A percentile compares a stretch with the other conserved stretches of the same genome.
Conservation (phyloP, 2,113 vertebrate species). For the Poecilia latipinna region DNA sequence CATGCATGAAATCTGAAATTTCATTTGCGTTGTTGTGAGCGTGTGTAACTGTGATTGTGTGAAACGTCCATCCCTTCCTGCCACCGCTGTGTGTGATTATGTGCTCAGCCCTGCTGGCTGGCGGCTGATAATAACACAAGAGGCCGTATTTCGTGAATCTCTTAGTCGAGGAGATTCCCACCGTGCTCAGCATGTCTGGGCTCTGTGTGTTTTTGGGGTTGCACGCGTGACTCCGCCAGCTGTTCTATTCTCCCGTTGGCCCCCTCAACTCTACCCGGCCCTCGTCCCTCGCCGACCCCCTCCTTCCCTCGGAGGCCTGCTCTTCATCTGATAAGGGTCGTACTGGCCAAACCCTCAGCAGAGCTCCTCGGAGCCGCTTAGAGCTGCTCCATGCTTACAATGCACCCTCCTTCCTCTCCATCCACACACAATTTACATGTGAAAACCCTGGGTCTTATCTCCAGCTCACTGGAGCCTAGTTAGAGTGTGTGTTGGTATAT, state of each 20-base stretch:
- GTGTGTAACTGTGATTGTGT: conserved; percentile 42
- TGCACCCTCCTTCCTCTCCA: conserved; percentile 59
- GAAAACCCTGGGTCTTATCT: conserved; percentile 80
- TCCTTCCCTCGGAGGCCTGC: conserved; percentile 72
- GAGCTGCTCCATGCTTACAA: conserved; percentile 64
- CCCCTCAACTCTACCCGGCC: conserved; percentile 61
- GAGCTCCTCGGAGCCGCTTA: conserved; percentile 63
- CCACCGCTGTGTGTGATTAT: conserved; percentile 68
- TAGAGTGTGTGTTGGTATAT: conserved; percentile 31
- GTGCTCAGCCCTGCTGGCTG: conserved; percentile 73
- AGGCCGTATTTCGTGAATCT: conserved; percentile 73
- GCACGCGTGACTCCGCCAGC: conserved; percentile 81
- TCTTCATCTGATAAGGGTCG: conserved; percentile 81
- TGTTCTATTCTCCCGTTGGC: conserved; percentile 76
- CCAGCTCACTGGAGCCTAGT: conserved; percentile 69
- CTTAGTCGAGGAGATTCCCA: conserved; percentile 75
- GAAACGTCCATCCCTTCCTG: conserved; percentile 31
- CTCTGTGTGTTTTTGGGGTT: conserved; percentile 77
- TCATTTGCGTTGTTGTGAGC: conserved; percentile 41
- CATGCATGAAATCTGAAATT: conserved; percentile 69
- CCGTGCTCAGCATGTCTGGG: conserved; percentile 78
- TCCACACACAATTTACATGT: conserved; percentile 77
- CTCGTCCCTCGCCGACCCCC: conserved; percentile 53
- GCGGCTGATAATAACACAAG: conserved; percentile 78
- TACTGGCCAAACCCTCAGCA: conserved; percentile 64